phyloP scores from a whole-genome alignment of 2,113 vertebrate species.

The Semicossyphus pulcher region DNA sequence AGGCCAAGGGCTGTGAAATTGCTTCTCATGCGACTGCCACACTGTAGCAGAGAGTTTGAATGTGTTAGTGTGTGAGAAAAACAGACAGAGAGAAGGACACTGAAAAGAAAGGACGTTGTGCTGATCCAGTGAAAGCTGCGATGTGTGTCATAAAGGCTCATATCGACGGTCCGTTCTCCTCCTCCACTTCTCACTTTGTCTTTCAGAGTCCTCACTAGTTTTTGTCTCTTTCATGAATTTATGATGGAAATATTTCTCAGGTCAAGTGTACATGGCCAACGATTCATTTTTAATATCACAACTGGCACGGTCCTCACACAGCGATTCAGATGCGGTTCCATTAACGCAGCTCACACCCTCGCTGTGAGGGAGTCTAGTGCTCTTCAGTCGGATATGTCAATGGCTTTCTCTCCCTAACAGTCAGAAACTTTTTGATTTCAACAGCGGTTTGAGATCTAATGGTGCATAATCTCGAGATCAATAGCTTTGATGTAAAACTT shows the following conservation, averaged over 20 bases:
- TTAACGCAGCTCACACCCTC: conserved; percentile 35
- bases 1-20: conserved; percentile 74
- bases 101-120: not conserved
- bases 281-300: conserved; percentile 45
- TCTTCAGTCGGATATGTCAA: conserved; percentile 3
- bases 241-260: conserved; percentile 36
- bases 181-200: conserved; percentile 14
- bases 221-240: conserved; percentile 27
- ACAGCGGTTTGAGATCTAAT: conserved; percentile 1
- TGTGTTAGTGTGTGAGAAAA: conserved; percentile 16
- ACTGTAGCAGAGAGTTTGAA: conserved; percentile 19
- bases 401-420: conserved; percentile 1
- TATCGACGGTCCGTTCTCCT: conserved; percentile 17
- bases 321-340: conserved; percentile 37
- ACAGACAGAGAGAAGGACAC: not conserved
- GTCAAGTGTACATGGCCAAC: conserved; percentile 42
- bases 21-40: conserved; percentile 58
- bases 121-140: conserved; percentile 20
- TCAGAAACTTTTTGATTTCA: not conserved
- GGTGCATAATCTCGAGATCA: not conserved
- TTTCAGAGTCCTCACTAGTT: conserved; percentile 13
- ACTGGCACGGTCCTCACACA: conserved; percentile 13
- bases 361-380: conserved; percentile 6
- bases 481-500: not conserved
- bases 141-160: conserved; percentile 9